phyloP scores from a whole-genome alignment of 37 sponge, comb jelly and placozoan genomes.

The Oscarella lobularis region DNA sequence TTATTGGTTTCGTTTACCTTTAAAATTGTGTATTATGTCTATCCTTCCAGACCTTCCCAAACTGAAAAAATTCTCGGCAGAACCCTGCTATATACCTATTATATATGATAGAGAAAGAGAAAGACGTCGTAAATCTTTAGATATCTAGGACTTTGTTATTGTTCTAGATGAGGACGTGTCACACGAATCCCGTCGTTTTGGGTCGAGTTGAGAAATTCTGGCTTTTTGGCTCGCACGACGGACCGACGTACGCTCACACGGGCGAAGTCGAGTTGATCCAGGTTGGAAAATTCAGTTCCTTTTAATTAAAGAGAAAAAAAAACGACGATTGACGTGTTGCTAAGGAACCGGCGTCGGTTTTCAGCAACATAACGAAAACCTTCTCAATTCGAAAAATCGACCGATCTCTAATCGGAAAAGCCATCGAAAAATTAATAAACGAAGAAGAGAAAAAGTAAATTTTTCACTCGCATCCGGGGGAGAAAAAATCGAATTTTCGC shows the following conservation, averaged over 20 bases:
- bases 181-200: neutral
- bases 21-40: no score
- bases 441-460: neutral
- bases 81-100: no score
- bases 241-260: neutral
- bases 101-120: no score
- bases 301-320: no score
- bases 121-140: neutral
- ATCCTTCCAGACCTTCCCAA: no score
- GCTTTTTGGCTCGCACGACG: constrained; percentile 1
- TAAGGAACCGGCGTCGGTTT: neutral
- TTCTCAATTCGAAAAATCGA: neutral
- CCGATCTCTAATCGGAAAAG: neutral
- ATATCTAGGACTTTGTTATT: neutral
- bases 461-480: neutral
- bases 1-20: no score
- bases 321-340: neutral
- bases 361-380: neutral
- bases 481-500: neutral
- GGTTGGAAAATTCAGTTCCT: no score
- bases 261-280: neutral
- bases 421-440: no score
- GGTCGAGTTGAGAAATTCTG: neutral
- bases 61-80: no score
- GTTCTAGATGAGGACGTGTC: neutral